Base-by-base conservation (phyloP, 1,140 invertebrate genomes). In the Colletes gigas region DNA sequence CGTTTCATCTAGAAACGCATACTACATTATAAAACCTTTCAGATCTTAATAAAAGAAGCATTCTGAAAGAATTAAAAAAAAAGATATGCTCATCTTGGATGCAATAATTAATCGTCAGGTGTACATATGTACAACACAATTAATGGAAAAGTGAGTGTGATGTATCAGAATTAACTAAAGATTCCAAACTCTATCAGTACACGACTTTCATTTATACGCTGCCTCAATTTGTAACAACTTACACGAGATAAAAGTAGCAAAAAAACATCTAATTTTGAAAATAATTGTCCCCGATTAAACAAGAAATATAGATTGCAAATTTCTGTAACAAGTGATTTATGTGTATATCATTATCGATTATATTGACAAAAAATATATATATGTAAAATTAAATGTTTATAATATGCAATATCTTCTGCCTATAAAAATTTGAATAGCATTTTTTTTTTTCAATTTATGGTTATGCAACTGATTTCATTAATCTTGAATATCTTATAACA, bases 401-500 rank as follows among this genome's bases (percentile, higher is more conserved):
- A 68, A 75, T 77, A 74, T 55, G 63, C 62, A 57, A 75, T 79
- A 81, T 71, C 62, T 75, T 41, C 69, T 39, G 60, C 74, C 65
- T 83, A 83, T 86, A 87, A 87, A 85, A 87, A 82, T 75, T 78
- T 87, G 78, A 81, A 69, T 80, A 83, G 41, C 57, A 68, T 77
- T 78, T 50, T 74, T 78, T 50, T 74, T 73, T 59, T 75, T 71
- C 62, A 79, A 72, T 72, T 71, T 74, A 69, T 74, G 62, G 67
- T 84, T 87, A 78, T 78, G 70, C 71, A 87, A 87, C 76, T 87
- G 79, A 82, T 65, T 69, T 77, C 19, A 69, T 83, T 86, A 82
- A 50, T 74, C 73, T 77, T 65, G 72, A 59, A 82, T 75, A 69
- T 55, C 68, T 60, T 70, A 71, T 71, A 87, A 75, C 78, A 65